Base-by-base conservation (phyloP, 2,113 vertebrate species). In the Rhineura floridana region DNA sequence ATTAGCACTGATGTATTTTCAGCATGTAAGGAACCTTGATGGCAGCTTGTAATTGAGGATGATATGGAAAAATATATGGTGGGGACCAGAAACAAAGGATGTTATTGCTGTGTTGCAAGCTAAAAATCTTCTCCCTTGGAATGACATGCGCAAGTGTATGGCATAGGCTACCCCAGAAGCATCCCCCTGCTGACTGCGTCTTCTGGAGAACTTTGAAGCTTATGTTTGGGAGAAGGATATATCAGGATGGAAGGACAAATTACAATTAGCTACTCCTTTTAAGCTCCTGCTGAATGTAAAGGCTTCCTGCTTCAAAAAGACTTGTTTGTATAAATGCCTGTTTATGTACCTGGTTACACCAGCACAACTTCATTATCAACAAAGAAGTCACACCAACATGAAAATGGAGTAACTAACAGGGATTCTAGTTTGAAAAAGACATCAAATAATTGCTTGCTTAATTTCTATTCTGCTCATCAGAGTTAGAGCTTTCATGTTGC, bases 401-500 rank as follows among this genome's bases (percentile, higher is more conserved):
- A 85, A 92, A 78, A 1, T 59, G 75, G 3, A 85, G 6, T 52
- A 73, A 1, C 36, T 79, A 76, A 77, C 17, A 19, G 33, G 65
- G 48, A 50, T n/a, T 70, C 70, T 63, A 55, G 2, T 33, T 52
- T 77, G 19, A 25, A 85, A 85, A 83, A 65, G 0, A n/a, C 15
- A 17, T 12, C 5, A 75, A 78, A 52, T 23, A 81, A 2, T 55
- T 85, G 46, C 30, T 76, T 2, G 48, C 33, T 76, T 2, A 10
- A 59, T 87, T 93, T 88, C 0, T 0, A 30, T 84, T 88, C 67
- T 39, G 81, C 42, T 87, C 42, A 83, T 62, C 12, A 3, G 8
- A 78, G 46, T 12, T 4, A 33, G 59, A 77, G 55, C n/a, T 83
- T 77, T 88, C 72, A 70, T 89, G 80, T n/a, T 90, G 69, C 73